Evolutionary conservation across 2,113 vertebrate genomes (phyloP), one percentile per base, ranked within the genome.

Genomic region (Halichoeres trimaculatus): DNA sequence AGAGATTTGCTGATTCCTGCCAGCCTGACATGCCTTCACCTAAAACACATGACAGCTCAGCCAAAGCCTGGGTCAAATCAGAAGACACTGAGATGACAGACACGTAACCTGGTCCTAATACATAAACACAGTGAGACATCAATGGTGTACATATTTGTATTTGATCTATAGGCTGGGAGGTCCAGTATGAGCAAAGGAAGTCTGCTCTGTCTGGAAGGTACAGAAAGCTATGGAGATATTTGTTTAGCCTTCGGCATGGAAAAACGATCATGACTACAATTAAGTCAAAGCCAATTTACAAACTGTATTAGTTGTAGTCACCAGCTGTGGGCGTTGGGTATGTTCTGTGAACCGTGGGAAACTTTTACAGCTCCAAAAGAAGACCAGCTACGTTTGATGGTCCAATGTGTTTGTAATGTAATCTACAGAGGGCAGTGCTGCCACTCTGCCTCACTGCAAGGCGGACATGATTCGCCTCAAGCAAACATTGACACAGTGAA

Each of bases 1-100:
- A 97, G 75, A 94, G 98, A 61, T 99, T 97, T 78, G 94, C 95
- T 6, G 97, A 96, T 85, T 93, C 94, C 8, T 97, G 95, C 66
- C 94, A 93, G 60, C 41, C 92, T 10, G 71, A 84, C 13, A 2
- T 12, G 10, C 2, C 24, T 12, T 11, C 75, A 3, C 3, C 77
- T n/a, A 88, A 83, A 58, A 57, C 82, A 12, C 88, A 84, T 60
- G 61, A 35, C 54, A 74, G 5, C 9, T 78, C 85, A 1, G 55
- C 89, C 19, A 87, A 85, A 72, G 16, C 89, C 34, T 94, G 91
- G 91, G 67, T 92, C 52, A 83, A 47, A 84, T 80, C 80, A 24
- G 87, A 88, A 10, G 79, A 89, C 36, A 35, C 67, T 0, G 85
- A 88, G 19, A 35, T 26, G 1, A 23, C 62, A 14, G 57, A 76